A percentile compares a stretch with the other conserved stretches of the same genome.
These are phyloP conservation scores for Puma concolor DNA, from an alignment of 2,113 vertebrate species.

Conservation along the genomic window DNA sequence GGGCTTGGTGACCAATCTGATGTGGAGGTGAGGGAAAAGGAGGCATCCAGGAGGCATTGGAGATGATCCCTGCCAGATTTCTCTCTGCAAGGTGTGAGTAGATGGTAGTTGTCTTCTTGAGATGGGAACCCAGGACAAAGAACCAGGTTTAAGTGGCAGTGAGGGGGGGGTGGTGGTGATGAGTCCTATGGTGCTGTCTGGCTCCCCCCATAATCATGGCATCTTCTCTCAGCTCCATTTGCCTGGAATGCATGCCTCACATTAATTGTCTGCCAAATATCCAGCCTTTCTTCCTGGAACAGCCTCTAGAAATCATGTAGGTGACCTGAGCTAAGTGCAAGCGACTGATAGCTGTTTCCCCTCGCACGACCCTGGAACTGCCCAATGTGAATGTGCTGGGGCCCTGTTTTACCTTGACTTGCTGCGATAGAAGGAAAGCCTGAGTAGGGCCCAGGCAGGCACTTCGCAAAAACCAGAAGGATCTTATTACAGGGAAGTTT, in stretches of 20 bases:
- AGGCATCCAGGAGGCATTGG: not conserved
- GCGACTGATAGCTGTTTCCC: too few species aligned
- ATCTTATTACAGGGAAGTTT: not conserved
- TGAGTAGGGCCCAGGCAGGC: not conserved
- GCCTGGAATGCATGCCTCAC: not conserved
- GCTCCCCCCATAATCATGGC: accelerated
- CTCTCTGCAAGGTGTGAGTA: not conserved
- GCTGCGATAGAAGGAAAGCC: not conserved
- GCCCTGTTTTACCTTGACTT: not conserved
- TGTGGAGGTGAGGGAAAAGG: not conserved
- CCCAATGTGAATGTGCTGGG: not conserved
- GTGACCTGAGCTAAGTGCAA: not conserved
- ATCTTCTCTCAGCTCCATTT: not conserved
- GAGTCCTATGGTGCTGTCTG: accelerated
- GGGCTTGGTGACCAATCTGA: not conserved
- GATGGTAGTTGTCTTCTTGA: not conserved
- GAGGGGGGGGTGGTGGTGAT: too few species aligned
- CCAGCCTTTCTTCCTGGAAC: not conserved
- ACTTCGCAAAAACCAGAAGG: not conserved
- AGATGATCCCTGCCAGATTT: not conserved
- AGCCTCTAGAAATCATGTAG: not conserved
- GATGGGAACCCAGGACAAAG: not conserved
- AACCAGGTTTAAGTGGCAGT: not conserved
- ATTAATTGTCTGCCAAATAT: not conserved
- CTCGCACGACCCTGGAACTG: not conserved